These are phyloP conservation scores for Flabesymbios commensalis DNA, from an alignment of 2,888 invertebrate genomes.

Conservation along the genomic window DNA sequence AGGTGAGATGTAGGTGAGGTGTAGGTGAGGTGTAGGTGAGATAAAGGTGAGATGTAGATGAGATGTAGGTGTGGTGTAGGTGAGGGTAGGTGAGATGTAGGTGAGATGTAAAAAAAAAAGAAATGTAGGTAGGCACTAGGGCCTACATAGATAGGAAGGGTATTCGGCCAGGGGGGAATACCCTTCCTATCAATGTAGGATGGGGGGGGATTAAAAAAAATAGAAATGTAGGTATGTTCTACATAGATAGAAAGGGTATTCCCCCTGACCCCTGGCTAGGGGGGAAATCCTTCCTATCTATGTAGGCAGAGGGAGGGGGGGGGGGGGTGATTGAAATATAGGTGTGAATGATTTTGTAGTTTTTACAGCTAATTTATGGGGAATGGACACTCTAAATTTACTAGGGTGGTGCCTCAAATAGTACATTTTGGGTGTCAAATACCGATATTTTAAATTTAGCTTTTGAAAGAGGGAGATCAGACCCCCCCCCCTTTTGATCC, in stretches of 20 bases:
- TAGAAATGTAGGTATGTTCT: neutral
- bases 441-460: no score
- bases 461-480: no score
- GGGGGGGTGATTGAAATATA: no score
- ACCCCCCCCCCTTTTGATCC: no score
- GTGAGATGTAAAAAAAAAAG: neutral
- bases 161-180: neutral
- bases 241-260: neutral
- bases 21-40: neutral
- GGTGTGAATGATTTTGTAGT: no score
- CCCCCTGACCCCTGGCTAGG: no score
- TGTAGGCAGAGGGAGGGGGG: no score
- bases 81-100: neutral
- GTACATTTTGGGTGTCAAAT: no score
- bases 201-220: neutral
- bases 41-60: neutral
- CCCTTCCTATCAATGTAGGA: neutral
- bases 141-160: neutral
- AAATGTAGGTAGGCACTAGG: neutral
- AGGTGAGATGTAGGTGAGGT: neutral
- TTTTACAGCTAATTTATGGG: no score
- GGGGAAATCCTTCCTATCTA: no score
- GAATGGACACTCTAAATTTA: no score
- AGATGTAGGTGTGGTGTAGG: neutral
- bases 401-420: no score